Conservation (phyloP, 2,888 invertebrate genomes). For the Drosophila gaucha region DNA sequence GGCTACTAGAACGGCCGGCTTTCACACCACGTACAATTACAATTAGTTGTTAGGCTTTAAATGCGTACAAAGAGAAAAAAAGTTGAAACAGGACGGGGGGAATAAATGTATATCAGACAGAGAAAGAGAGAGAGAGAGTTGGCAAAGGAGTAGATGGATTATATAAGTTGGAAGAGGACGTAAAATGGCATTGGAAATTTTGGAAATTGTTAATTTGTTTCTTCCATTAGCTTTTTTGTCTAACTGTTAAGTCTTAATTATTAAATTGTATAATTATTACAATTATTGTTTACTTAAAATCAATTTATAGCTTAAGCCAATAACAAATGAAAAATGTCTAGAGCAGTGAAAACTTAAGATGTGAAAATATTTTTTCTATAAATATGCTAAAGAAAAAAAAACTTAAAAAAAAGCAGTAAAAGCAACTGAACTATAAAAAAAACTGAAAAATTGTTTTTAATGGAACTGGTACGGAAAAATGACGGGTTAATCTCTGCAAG, state of each 20-base stretch:
- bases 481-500: neutral
- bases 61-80: constrained; percentile 58
- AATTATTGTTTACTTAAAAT: constrained; percentile 74
- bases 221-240: constrained; percentile 69
- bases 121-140: too few relatives aligned
- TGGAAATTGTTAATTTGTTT: constrained; percentile 70
- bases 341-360: constrained; percentile 48
- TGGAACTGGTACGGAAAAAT: too few relatives aligned
- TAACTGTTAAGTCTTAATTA: constrained; percentile 69
- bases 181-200: constrained; percentile 46
- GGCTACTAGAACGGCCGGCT: constrained; percentile 42
- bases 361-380: constrained; percentile 78
- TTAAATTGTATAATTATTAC: constrained; percentile 68
- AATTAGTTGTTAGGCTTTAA: constrained; percentile 63
- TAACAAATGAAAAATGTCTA: constrained; percentile 53
- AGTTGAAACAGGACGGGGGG: too few relatives aligned
- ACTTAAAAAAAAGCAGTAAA: constrained; percentile 54
- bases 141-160: constrained; percentile 16
- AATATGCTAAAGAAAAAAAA: constrained; percentile 62
- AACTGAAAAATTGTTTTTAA: constrained; percentile 11
- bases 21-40: constrained; percentile 66
- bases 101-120: neutral
- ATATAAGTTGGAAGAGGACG: constrained; percentile 11
- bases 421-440: constrained; percentile 36
- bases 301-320: constrained; percentile 68